Percentiles rank a stretch among this genome's conserved stretches.
These are phyloP conservation scores for Yponomeuta cagnagella DNA, from an alignment of 2,888 invertebrate genomes.

Conservation along the genomic window DNA sequence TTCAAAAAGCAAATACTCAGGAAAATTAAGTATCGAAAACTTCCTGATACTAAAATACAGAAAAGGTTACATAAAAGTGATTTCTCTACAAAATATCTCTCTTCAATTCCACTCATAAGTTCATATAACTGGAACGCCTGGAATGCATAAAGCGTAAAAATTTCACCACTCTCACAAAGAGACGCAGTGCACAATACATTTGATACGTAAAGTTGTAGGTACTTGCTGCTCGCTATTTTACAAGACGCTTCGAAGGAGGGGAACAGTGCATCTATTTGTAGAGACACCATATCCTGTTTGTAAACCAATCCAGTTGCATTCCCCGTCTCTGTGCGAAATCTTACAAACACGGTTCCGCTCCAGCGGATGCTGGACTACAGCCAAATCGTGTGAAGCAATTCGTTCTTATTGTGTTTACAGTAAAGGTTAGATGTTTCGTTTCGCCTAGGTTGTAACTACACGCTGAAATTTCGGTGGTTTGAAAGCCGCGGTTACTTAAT, in stretches of 20 bases:
- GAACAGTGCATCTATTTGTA: slow-evolving; percentile 19
- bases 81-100: no score
- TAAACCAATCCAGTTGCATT: slow-evolving; percentile 39
- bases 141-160: not conserved
- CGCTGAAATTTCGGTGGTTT: no score
- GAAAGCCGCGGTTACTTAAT: no score
- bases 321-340: slow-evolving; percentile 32
- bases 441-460: not conserved
- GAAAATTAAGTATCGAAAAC: no score
- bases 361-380: not conserved
- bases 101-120: no score
- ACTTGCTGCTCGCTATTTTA: slow-evolving; percentile 23
- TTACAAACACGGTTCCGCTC: slow-evolving; percentile 17
- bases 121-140: not conserved
- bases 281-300: slow-evolving; percentile 34
- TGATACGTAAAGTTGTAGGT: not conserved
- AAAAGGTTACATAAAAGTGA: no score
- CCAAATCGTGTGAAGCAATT: not conserved
- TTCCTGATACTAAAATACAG: no score
- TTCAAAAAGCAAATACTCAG: no score
- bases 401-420: not conserved
- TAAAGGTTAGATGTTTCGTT: not conserved
- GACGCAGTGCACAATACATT: not conserved
- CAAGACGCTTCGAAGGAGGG: slow-evolving; percentile 12
- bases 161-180: not conserved